Percentiles rank a stretch among this genome's conserved stretches.
phyloP scores from a whole-genome alignment of 2,888 invertebrate genomes.

The Coleophora flavipennella region DNA sequence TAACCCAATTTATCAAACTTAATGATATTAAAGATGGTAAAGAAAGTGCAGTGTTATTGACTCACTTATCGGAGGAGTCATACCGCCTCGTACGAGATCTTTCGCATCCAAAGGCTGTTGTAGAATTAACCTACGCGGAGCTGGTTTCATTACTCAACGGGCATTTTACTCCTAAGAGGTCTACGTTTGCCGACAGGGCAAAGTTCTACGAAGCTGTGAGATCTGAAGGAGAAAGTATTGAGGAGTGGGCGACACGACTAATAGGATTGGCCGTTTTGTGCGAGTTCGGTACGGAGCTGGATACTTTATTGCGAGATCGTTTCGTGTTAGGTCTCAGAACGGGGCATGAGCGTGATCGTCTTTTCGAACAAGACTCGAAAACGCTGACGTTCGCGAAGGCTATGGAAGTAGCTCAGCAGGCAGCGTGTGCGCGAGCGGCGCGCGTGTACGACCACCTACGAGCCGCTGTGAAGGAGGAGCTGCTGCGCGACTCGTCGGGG shows the following conservation, averaged over 20 bases:
- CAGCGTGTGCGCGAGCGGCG: too few relatives aligned
- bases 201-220: background rate
- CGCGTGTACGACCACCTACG: background rate
- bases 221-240: background rate
- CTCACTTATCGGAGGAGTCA: too few relatives aligned
- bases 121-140: too few relatives aligned
- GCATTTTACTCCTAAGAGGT: too few relatives aligned
- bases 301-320: background rate
- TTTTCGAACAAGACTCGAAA: slow-evolving; percentile 4
- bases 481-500: background rate
- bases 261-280: background rate
- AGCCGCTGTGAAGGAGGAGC: background rate
- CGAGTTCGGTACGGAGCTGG: background rate
- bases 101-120: too few relatives aligned
- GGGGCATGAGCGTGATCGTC: slow-evolving; percentile 7
- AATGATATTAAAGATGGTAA: too few relatives aligned
- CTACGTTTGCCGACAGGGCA: too few relatives aligned
- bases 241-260: background rate
- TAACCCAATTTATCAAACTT: too few relatives aligned
- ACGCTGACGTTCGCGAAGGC: slow-evolving; percentile 5
- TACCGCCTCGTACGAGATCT: too few relatives aligned
- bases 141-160: too few relatives aligned
- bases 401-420: slow-evolving; percentile 4
- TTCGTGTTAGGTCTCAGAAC: background rate
- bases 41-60: too few relatives aligned